phyloP scores from a whole-genome alignment of 2,797 vertebrate genomes.

The Diplodus sargus region DNA sequence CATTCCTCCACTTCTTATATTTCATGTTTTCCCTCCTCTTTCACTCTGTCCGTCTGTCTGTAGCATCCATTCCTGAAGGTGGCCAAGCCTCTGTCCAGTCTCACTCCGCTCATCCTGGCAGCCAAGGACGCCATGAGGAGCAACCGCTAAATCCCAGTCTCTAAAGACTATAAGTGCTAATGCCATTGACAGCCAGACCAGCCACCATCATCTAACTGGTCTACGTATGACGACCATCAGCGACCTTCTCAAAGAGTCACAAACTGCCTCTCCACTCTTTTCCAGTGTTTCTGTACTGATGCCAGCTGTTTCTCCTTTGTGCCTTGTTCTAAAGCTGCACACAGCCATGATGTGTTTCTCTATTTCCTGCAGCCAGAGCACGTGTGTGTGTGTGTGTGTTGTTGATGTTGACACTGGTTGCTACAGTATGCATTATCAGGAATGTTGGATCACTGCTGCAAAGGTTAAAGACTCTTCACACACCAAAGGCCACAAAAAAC shows the following conservation, averaged over 20 bases:
- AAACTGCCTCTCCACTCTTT: slow-evolving; percentile 38
- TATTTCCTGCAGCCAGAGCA: slow-evolving; percentile 8
- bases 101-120: slow-evolving; percentile 97
- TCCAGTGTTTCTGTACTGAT: slow-evolving; percentile 34
- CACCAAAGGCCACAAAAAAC: not conserved
- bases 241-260: slow-evolving; percentile 15
- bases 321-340: slow-evolving; percentile 38
- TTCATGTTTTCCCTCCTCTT: not conserved
- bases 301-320: slow-evolving; percentile 39
- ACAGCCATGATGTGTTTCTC: slow-evolving; percentile 11
- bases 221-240: slow-evolving; percentile 19
- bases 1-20: not conserved
- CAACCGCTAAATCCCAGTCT: slow-evolving; percentile 77
- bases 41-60: slow-evolving; percentile 18
- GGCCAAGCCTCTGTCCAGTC: slow-evolving; percentile 97
- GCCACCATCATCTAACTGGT: slow-evolving; percentile 22
- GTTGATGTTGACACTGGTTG: slow-evolving; percentile 3
- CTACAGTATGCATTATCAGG: slow-evolving; percentile 11
- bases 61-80: slow-evolving; percentile 98
- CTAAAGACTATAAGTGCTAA: slow-evolving; percentile 36
- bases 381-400: slow-evolving; percentile 8
- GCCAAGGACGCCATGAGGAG: slow-evolving; percentile 99
- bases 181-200: slow-evolving; percentile 17
- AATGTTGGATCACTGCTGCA: not conserved
- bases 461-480: slow-evolving; percentile 21